Conservation (phyloP, 2,888 invertebrate genomes). For the Bursaphelenchus okinawaensis region DNA sequence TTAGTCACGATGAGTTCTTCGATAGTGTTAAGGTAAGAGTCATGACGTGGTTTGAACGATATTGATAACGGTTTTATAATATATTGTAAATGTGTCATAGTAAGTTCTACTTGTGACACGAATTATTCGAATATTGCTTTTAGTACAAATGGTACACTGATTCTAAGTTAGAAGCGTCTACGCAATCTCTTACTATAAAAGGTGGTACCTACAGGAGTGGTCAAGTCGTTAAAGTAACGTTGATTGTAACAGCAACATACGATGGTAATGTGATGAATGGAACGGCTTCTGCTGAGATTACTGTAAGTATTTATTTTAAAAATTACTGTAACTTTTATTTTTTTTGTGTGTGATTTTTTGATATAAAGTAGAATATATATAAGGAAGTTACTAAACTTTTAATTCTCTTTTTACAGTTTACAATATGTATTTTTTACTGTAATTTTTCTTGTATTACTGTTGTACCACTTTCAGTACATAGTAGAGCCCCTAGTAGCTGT, state of each 20-base stretch:
- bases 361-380: no score
- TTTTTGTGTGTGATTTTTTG: no score
- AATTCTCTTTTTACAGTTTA: no score
- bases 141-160: not conserved
- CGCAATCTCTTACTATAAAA: not conserved
- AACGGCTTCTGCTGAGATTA: not conserved
- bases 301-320: not conserved
- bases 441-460: no score
- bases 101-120: no score
- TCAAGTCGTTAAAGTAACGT: not conserved
- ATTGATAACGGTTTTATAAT: no score
- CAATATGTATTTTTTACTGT: no score
- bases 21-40: slow-evolving; percentile 3
- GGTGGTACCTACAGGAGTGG: not conserved
- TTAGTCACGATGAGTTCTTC: not conserved
- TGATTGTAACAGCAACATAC: not conserved
- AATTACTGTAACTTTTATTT: no score
- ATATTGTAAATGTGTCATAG: no score
- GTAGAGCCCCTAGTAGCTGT: slow-evolving; percentile 6
- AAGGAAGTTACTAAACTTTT: no score
- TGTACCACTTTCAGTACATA: not conserved
- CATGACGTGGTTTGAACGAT: no score
- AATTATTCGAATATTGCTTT: no score
- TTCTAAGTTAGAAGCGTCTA: not conserved
- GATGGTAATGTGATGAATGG: not conserved